Conservation (phyloP, 2,888 invertebrate species). For the Patella ulyssiponensis region DNA sequence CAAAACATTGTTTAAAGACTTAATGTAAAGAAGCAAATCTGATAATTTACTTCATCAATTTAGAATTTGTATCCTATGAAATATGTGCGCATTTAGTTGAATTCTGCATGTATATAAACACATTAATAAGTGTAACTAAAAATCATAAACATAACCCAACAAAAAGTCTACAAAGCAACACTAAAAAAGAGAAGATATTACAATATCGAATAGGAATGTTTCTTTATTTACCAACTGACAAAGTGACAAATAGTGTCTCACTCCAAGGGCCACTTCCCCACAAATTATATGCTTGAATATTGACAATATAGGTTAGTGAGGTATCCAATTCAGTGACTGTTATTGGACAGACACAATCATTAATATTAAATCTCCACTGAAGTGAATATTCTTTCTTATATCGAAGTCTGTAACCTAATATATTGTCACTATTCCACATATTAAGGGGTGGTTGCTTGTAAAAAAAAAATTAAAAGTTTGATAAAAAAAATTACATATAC, state of each 20-base stretch:
- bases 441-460: slow-evolving; percentile 40
- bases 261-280: slow-evolving; percentile 84
- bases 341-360: slow-evolving; percentile 17
- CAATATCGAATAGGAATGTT: background rate
- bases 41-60: no score
- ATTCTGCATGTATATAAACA: no score
- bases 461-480: background rate
- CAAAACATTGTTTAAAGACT: no score
- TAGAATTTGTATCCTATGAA: no score
- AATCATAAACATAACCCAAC: no score
- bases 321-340: slow-evolving; percentile 34
- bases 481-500: no score
- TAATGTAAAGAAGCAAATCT: no score
- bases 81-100: no score
- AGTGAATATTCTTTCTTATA: slow-evolving; percentile 28
- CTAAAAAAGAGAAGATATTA: no score
- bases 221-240: slow-evolving; percentile 53
- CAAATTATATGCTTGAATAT: slow-evolving; percentile 95
- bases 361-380: slow-evolving; percentile 35
- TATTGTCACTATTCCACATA: slow-evolving; percentile 46
- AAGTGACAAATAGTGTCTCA: slow-evolving; percentile 39
- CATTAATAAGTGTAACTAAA: no score
- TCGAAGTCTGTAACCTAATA: slow-evolving; percentile 43
- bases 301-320: slow-evolving; percentile 80
- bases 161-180: no score